Percentiles rank a stretch among this genome's conserved stretches.
These are phyloP conservation scores for Calameuta filiformis DNA, from an alignment of 2,888 invertebrate genomes.

Conservation along the genomic window DNA sequence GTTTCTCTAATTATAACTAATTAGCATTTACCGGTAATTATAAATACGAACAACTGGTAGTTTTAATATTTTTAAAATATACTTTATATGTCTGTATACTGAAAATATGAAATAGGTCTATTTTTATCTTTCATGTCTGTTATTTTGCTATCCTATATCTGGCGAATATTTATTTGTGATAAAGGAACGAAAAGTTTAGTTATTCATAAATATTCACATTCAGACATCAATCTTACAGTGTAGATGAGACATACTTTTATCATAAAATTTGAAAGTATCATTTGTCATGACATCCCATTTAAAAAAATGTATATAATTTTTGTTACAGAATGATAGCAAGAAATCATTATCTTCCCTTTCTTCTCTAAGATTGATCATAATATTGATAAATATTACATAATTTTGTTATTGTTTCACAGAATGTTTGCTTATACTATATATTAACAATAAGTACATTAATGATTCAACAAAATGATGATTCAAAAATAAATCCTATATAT, in stretches of 20 bases:
- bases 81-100: neutral
- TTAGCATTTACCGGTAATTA: neutral
- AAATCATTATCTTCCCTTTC: neutral
- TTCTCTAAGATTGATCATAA: neutral
- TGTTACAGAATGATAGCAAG: neutral
- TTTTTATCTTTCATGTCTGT: neutral
- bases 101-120: neutral
- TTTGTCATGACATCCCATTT: neutral
- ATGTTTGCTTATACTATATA: neutral
- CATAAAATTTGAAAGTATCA: neutral
- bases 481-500: neutral
- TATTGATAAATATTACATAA: neutral
- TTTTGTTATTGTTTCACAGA: neutral
- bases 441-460: neutral
- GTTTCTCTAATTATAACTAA: neutral
- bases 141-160: neutral
- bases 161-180: neutral
- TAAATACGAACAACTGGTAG: neutral
- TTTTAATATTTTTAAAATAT: neutral
- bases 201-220: neutral
- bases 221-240: neutral
- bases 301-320: neutral
- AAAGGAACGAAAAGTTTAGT: neutral
- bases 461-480: neutral
- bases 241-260: neutral